Evolutionary conservation across 2,113 vertebrate genomes (phyloP), one percentile per base, ranked within the genome.

Genomic region (Entomyzon cyanotis): DNA sequence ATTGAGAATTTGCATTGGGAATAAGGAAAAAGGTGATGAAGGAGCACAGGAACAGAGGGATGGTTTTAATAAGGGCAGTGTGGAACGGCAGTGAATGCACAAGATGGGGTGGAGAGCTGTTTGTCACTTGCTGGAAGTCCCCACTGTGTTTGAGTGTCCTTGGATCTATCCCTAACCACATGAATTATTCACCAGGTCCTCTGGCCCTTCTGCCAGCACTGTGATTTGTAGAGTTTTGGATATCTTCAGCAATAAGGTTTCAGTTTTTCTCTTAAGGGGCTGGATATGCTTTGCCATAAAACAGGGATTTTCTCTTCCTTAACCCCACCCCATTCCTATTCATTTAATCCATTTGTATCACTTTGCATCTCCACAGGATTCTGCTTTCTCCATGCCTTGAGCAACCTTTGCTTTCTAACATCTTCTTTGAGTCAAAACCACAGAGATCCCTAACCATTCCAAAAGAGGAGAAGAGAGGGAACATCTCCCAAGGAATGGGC

Each of bases 301-400:
- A 67, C 5, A 56, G 6, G 12, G 64, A 41, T 91, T 94, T 80
- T 56, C 11, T 37, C 79, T 75, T 46, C 3, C 24, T 79, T 35
- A 60, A 64, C 87, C 82, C 63, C 37, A 44, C 25, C 28, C 41
- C 23, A 24, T 69, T 39, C 24, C 31, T 87, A 44, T 30, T 33
- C 33, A 27, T 35, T 71, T 44, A 31, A 64, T 18, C 17, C 19
- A 33, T 67, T 76, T 21, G 24, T 23, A 8, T 55, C 3, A 0
- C n/a, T 23, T 79, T 74, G 60, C 39, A 11, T 49, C 47, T 52
- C 70, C 46, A 4, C n/a, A n/a, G 68, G 39, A 31, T 0, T 0
- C 55, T 70, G 37, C 50, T 46, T 46, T 27, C 30, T 30, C 18
- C 16, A 1, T 0, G 0, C 22, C 42, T 39, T 2, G 1, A 63